phyloP scores from a whole-genome alignment of 2,113 vertebrate species.

The Mirounga angustirostris region DNA sequence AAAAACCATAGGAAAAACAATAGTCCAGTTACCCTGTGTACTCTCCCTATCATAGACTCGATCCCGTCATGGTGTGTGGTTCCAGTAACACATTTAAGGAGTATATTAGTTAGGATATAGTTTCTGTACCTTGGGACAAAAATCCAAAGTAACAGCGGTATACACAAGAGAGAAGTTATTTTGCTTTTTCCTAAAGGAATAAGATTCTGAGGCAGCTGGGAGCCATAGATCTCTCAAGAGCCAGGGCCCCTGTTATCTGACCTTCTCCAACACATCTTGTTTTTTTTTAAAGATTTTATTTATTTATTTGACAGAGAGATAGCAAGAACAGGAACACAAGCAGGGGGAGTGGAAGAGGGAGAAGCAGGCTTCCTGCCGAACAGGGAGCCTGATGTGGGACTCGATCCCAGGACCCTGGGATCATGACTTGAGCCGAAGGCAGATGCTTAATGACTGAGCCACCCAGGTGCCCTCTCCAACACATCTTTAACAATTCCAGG shows the following conservation, averaged over 20 bases:
- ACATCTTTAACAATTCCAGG: not conserved
- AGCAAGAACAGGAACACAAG: too few species aligned
- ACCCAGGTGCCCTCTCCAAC: not conserved
- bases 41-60: not conserved
- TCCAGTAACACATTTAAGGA: not conserved
- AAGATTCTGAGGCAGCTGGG: not conserved
- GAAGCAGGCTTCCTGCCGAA: too few species aligned
- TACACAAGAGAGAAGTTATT: not conserved
- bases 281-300: too few species aligned
- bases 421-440: too few species aligned
- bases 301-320: too few species aligned
- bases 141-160: not conserved
- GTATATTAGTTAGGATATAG: not conserved
- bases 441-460: too few species aligned
- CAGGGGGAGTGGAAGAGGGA: too few species aligned
- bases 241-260: not conserved
- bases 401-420: too few species aligned
- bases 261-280: not conserved
- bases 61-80: not conserved
- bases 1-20: not conserved
- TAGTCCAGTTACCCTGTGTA: fast-evolving
- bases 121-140: not conserved
- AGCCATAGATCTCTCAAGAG: not conserved
- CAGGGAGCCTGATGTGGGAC: too few species aligned
- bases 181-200: not conserved